Conservation (phyloP, 92 coral and sea anemone species). For the Siderastrea siderea region DNA sequence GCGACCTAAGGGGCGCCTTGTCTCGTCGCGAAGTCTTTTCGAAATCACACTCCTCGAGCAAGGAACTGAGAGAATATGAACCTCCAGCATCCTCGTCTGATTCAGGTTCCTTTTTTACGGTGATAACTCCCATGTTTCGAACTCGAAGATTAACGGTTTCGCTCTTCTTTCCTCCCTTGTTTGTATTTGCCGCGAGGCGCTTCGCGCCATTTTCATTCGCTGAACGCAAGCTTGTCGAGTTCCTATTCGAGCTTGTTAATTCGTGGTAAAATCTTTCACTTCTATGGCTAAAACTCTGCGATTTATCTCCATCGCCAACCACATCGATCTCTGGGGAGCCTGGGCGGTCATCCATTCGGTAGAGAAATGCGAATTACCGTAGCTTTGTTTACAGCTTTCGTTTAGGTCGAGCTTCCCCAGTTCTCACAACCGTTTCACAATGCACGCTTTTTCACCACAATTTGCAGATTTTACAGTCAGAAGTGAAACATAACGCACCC, state of each 20-base stretch:
- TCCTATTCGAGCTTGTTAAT: neutral
- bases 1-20: constrained; percentile 22
- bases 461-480: neutral
- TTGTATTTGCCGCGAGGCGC: constrained; percentile 40
- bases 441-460: neutral
- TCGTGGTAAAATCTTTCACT: neutral
- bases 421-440: constrained; percentile 12
- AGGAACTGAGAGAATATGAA: constrained; percentile 37
- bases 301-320: constrained; percentile 19
- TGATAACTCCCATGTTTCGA: constrained; percentile 36
- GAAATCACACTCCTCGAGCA: constrained; percentile 50
- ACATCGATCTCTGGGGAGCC: constrained; percentile 42
- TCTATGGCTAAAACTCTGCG: neutral
- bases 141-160: constrained; percentile 47
- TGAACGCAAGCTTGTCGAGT: neutral
- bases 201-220: constrained; percentile 49
- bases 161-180: neutral
- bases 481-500: neutral
- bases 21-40: constrained; percentile 2
- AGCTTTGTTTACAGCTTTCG: constrained; percentile 8
- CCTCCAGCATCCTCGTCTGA: constrained; percentile 27
- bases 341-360: constrained; percentile 16
- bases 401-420: constrained; percentile 19
- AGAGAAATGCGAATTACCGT: neutral
- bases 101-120: constrained; percentile 46